Evolutionary conservation across 2,797 vertebrate species (phyloP).

Genomic region (Okamejei kenojei): DNA sequence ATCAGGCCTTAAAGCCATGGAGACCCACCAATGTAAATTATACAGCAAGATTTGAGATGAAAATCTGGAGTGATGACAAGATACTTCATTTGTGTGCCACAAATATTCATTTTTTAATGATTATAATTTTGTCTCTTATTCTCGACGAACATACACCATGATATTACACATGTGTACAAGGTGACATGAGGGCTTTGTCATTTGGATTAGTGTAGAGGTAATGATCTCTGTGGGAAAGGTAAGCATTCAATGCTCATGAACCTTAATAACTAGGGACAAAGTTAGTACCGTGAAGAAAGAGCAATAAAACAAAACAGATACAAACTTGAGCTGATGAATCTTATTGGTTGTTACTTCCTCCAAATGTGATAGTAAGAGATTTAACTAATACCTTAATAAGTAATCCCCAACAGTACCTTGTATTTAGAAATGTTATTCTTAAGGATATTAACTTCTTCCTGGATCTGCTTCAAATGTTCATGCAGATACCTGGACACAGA

Average conservation of each 20-base stretch:
- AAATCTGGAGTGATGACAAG: background rate
- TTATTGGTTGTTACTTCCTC: background rate
- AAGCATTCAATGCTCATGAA: background rate
- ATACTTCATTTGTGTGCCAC: background rate
- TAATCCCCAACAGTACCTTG: constrained; percentile 64
- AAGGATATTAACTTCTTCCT: constrained; percentile 84
- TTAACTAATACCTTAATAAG: constrained; percentile 34
- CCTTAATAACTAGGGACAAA: background rate
- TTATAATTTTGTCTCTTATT: background rate
- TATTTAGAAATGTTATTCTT: constrained; percentile 89
- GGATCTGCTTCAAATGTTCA: constrained; percentile 82
- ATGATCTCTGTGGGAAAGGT: background rate
- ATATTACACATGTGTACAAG: background rate
- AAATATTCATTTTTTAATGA: background rate
- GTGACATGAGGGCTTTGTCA: background rate
- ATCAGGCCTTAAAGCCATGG: background rate
- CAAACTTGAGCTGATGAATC: background rate
- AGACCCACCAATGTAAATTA: background rate
- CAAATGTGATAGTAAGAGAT: background rate
- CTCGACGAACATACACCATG: background rate
- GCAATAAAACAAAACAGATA: background rate
- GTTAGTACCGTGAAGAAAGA: background rate
- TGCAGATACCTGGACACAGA: constrained; percentile 80
- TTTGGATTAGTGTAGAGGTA: background rate
- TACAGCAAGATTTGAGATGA: no score